Conservation (phyloP, 2,888 invertebrate genomes). For the Enchytraeus crypticus region DNA sequence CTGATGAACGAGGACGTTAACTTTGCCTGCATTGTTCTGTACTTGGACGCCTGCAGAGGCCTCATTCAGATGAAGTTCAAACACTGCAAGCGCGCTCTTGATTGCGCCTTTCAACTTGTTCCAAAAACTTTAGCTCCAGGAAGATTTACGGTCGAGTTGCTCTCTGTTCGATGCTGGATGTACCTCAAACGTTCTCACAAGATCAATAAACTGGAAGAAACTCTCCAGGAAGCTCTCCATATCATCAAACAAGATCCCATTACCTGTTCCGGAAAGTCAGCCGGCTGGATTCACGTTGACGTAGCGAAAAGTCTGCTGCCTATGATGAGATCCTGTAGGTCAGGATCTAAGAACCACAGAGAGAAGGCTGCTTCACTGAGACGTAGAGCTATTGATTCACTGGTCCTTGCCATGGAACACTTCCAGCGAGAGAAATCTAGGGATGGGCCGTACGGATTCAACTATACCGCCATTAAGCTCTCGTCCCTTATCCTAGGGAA, state of each 20-base stretch:
- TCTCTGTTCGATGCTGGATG: slow-evolving; percentile 3
- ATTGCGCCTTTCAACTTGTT: neutral
- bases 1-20: neutral
- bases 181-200: neutral
- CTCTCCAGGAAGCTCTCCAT: neutral
- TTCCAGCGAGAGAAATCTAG: neutral
- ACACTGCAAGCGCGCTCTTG: neutral
- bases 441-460: slow-evolving; percentile 4
- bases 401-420: neutral
- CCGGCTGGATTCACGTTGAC: slow-evolving; percentile 9
- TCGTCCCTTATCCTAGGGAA: neutral
- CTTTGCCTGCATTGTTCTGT: slow-evolving; percentile 1
- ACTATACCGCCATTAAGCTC: neutral
- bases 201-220: neutral
- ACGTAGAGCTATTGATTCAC: neutral
- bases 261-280: slow-evolving; percentile 4
- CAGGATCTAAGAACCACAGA: neutral
- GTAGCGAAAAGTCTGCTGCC: neutral
- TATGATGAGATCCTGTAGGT: neutral
- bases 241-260: slow-evolving; percentile 3
- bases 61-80: neutral
- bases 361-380: neutral
- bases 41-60: slow-evolving; percentile 3
- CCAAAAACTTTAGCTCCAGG: neutral
- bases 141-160: neutral